A percentile compares a stretch with the other conserved stretches of the same genome.
These are phyloP conservation scores for Synanceia verrucosa DNA, from an alignment of 2,797 vertebrate genomes.

Conservation along the genomic window DNA sequence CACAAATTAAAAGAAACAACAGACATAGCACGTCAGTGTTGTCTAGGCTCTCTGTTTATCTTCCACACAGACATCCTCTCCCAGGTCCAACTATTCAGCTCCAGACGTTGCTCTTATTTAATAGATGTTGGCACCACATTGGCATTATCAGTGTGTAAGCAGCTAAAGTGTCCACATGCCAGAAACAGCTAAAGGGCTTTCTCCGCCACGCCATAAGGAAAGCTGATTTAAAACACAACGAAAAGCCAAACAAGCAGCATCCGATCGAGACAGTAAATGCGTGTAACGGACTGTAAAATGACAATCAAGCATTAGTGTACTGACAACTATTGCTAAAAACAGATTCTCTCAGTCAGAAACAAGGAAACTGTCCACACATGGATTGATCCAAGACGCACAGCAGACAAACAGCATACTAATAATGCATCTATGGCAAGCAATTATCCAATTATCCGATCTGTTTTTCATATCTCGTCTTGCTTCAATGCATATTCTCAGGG, in stretches of 20 bases:
- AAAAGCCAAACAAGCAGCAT: constrained; percentile 75
- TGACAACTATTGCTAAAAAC: constrained; percentile 63
- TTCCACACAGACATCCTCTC: constrained; percentile 34
- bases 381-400: constrained; percentile 50
- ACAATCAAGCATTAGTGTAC: constrained; percentile 76
- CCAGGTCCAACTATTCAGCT: constrained; percentile 67
- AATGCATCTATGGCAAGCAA: constrained; percentile 31
- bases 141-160: constrained; percentile 77
- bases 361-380: constrained; percentile 18
- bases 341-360: constrained; percentile 39
- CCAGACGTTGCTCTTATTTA: constrained; percentile 75
- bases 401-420: constrained; percentile 43
- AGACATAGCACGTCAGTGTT: constrained; percentile 38
- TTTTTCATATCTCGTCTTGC: constrained; percentile 10
- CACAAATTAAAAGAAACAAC: constrained; percentile 36
- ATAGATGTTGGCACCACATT: constrained; percentile 82
- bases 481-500: neutral
- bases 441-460: constrained; percentile 54
- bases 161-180: constrained; percentile 69
- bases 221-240: constrained; percentile 77
- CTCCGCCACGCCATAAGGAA: constrained; percentile 73
- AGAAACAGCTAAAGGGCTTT: constrained; percentile 77
- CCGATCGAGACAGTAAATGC: constrained; percentile 73
- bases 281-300: constrained; percentile 70
- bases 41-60: constrained; percentile 40